Evolutionary conservation across 2,888 invertebrate genomes (phyloP), one percentile per base, ranked within the genome.

Genomic region (Mystacides longicornis): DNA sequence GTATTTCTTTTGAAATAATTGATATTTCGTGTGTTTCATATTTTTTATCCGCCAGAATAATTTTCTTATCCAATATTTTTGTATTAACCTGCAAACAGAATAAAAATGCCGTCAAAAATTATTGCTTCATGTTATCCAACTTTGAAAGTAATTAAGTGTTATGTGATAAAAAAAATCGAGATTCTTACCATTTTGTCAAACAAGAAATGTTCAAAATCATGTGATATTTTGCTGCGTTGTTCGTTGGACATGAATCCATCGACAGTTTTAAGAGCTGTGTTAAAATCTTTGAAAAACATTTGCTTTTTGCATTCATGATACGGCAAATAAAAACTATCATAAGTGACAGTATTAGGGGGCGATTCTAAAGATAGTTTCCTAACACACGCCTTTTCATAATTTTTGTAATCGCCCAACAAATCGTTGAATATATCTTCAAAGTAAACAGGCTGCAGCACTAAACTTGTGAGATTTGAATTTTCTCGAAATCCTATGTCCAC

Each of bases 391-490:
- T 47, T 47, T 37, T 31, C 37, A 37, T 37, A 37, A n/a, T 7
- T 37, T 18, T 46, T 16, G 19, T 47, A 37, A 19, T 50, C 52
- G 18, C 31, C 42, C 11, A n/a, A 19, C 18, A 46, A 11, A 33
- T 37, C 33, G 16, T 49, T 23, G 1, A 52, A 20, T 5, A 47
- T 18, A 45, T 23, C 49, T 37, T 57, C 53, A 9, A 31, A 18
- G 27, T 45, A 33, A 14, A 31, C 33, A 33, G 57, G 57, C 23
- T 37, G n/a, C 37, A 37, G 14, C 14, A 16, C 3, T 16, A 49
- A n/a, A 23, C 54, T 42, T 14, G 45, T 31, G 2, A 55, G 22
- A 5, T 42, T 43, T 14, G 49, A 19, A 43, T 55, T 58, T n/a
- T 49, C 22, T 16, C 49, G 37, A 23, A 22, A 23, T 37, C 49